Evolutionary conservation across 2,888 invertebrate species (phyloP), one percentile per base, ranked within the genome.

Genomic region (Synanthedon tipuliformis): DNA sequence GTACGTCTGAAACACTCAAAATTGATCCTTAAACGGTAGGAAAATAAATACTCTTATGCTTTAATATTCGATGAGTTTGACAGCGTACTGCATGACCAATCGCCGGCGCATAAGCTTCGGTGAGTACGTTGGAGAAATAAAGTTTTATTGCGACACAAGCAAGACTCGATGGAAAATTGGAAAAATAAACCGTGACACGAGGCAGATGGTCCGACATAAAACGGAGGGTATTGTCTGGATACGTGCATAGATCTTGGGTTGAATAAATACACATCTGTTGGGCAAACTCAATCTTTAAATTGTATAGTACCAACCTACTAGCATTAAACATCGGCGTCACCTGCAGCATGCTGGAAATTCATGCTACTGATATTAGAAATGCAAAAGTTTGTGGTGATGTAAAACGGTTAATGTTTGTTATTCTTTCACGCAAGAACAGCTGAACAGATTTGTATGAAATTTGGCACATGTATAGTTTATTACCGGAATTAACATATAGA

Each of bases 101-200:
- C 71, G 34, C 61, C 64, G 67, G 67, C 71, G 71, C 68, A 34
- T 34, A 71, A 69, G 73, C 67, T 69, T 65, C 68, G 71, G 69
- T 74, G 68, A 76, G 80, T 69, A 66, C 64, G 68, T 79, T 67
- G 71, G 75, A 76, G 75, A 77, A 73, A 75, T 80, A 73, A 78
- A 81, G 57, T 79, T 85, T 85, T 84, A 84, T 80, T 74, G 76
- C 71, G 57, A 69, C 69, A 65, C 68, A 74, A 73, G 77, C 75
- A 74, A 73, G 68, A 69, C 64, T 65, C 75, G 76, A 78, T 71
- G 78, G 81, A 79, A 84, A 84, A 84, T 82, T 77, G 74, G 75
- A 75, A 68, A 80, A 78, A 77, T 79, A 75, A 75, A 79, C 73
- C 86, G 81, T 84, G 81, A 79, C 82, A 85, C 78, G 72, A 67